These are phyloP conservation scores for Eueides isabella DNA, from an alignment of 1,140 invertebrate genomes.

Conservation along the genomic window DNA sequence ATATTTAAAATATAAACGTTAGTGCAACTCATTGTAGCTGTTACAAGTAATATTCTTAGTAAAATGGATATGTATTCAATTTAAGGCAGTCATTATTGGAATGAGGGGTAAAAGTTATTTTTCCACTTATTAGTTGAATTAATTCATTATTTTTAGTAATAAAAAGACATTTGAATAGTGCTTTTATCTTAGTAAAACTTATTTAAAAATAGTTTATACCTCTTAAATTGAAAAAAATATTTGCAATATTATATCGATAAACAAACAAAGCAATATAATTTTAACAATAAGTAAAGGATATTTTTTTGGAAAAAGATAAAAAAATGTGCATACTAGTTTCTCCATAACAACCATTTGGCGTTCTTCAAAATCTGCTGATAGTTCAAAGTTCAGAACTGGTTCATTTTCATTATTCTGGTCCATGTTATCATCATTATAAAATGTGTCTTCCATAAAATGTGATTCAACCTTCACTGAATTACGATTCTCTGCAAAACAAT, in stretches of 20 bases:
- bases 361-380: slow-evolving; percentile 55
- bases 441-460: slow-evolving; percentile 56
- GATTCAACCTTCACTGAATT: slow-evolving; percentile 64
- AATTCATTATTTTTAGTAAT: too few relatives aligned
- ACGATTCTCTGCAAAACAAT: slow-evolving; percentile 44
- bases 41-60: background rate
- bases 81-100: background rate
- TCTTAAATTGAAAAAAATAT: too few relatives aligned
- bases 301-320: slow-evolving; percentile 2
- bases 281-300: background rate
- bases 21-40: too few relatives aligned
- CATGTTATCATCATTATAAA: slow-evolving; percentile 57
- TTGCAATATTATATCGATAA: too few relatives aligned
- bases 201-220: too few relatives aligned
- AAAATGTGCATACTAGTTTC: slow-evolving; percentile 57
- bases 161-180: too few relatives aligned
- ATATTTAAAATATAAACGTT: too few relatives aligned
- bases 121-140: too few relatives aligned
- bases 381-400: slow-evolving; percentile 52
- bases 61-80: background rate
- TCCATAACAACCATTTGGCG: slow-evolving; percentile 67
- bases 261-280: background rate
- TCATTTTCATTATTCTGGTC: slow-evolving; percentile 58
- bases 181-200: too few relatives aligned
- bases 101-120: too few relatives aligned